Base-by-base conservation (phyloP, 2,888 invertebrate species). In the Drosophila engyochracea region DNA sequence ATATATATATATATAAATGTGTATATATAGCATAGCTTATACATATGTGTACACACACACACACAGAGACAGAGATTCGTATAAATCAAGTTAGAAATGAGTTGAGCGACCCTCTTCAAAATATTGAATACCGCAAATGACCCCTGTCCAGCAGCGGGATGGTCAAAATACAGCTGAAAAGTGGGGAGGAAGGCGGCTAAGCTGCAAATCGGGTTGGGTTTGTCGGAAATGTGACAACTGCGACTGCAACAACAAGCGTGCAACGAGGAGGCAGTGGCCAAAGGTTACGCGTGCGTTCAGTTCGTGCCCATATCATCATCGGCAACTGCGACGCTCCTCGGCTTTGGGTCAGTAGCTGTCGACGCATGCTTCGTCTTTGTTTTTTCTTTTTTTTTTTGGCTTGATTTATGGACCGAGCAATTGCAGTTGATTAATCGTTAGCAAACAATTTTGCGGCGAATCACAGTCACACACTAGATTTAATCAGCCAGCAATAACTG, bases 101-200 rank as follows among this genome's bases (percentile, higher is more conserved):
- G 74, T 70, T 79, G 70, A 68, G 81, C 85, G 91, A 92, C 91
- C 92, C 90, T 91, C 83, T 91, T 92, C 91, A 91, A 81, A 91
- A 92, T 91, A 92, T 91, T 92, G 84, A 90, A 83, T 87, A 92
- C 92, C 92, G 80, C 92, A 92, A 87, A 83, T 91, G 91, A 91
- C 92, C 91, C 92, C 91, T 91, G 92, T 83, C 91, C 91, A 76
- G 65, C 78, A 71, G 62, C 54, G n/a, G 9, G 28, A 51, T 70
- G 83, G 72, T 76, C 81, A 81, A 83, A 83, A 81, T 83, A 79
- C 33, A 31, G 25, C 47, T 55, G 66, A 58, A 75, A 65, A 59
- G 68, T 73, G 82, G 75, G 75, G 66, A 70, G 71, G 79, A 41
- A 57, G 49, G 60, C 47, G 22, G 51, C 69, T 85, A 76, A 82